phyloP scores from a whole-genome alignment of 2,113 vertebrate species.

The Stomatorhinus ivindoensis region DNA sequence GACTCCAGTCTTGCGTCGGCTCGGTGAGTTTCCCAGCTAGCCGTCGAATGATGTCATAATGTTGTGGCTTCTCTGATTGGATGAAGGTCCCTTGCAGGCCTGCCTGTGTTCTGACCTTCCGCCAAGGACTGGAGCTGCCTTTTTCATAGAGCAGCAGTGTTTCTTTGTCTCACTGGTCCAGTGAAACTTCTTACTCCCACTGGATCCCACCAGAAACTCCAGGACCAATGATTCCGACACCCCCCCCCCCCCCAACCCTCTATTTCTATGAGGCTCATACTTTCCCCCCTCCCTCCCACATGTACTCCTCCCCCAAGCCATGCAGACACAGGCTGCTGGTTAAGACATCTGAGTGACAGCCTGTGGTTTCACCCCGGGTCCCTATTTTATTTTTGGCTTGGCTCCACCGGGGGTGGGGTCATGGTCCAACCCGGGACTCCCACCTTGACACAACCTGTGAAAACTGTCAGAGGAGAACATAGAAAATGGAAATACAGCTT shows the following conservation, averaged over 20 bases:
- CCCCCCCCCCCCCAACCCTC: not conserved
- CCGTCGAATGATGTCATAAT: not conserved
- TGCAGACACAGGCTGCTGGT: constrained; percentile 42
- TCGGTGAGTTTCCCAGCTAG: constrained; percentile 14
- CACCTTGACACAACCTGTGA: constrained; percentile 54
- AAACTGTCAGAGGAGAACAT: constrained; percentile 39
- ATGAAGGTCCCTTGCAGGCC: not conserved
- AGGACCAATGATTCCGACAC: not conserved
- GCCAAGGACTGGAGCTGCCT: constrained; percentile 13
- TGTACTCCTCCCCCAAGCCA: not conserved
- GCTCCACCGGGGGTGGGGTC: constrained; percentile 58
- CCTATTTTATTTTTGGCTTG: constrained; percentile 53
- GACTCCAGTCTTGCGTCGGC: constrained; percentile 1
- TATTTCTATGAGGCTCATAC: not conserved
- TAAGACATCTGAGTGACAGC: constrained; percentile 64
- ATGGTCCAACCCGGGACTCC: constrained; percentile 47
- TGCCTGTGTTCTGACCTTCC: constrained; percentile 13
- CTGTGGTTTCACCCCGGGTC: constrained; percentile 35
- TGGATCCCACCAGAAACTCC: not conserved
- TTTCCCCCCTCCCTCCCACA: not conserved
- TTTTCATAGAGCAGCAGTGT: constrained; percentile 40
- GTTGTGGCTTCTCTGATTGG: constrained; percentile 8
- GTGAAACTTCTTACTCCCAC: constrained; percentile 31
- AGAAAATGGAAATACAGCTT: not conserved
- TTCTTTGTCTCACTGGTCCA: constrained; percentile 13